phyloP scores from a whole-genome alignment of 2,113 vertebrate species.

The Saiga tatarica region DNA sequence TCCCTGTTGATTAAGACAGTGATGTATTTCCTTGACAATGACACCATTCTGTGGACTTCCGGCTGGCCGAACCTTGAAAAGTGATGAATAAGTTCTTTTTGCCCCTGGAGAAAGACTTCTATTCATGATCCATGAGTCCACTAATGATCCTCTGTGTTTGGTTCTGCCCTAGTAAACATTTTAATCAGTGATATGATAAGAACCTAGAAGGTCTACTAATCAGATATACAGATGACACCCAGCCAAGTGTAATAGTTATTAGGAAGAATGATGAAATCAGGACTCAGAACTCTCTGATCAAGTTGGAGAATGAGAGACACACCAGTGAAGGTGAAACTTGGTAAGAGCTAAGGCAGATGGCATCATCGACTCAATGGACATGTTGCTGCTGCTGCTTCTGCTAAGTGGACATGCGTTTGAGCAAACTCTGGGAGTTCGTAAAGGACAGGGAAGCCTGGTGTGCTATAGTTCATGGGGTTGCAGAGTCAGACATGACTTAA shows the following conservation, averaged over 20 bases:
- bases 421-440: background rate
- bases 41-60: background rate
- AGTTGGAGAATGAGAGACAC: background rate
- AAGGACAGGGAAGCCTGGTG: background rate
- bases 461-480: background rate
- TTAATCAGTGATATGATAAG: background rate
- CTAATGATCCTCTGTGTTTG: background rate
- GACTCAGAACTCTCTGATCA: background rate
- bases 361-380: background rate
- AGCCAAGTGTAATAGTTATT: background rate
- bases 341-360: background rate
- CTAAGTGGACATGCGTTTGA: background rate
- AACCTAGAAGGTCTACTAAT: background rate
- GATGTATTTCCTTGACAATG: background rate
- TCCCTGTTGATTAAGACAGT: background rate
- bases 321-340: background rate
- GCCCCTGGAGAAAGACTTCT: background rate
- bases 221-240: background rate
- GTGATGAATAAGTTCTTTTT: background rate
- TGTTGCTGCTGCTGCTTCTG: background rate
- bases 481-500: background rate
- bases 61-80: background rate
- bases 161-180: background rate
- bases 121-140: background rate
- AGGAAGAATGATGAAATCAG: background rate